These are phyloP conservation scores for Cyphomyrus discorhynchus DNA, from an alignment of 2,113 vertebrate species.

Conservation along the genomic window DNA sequence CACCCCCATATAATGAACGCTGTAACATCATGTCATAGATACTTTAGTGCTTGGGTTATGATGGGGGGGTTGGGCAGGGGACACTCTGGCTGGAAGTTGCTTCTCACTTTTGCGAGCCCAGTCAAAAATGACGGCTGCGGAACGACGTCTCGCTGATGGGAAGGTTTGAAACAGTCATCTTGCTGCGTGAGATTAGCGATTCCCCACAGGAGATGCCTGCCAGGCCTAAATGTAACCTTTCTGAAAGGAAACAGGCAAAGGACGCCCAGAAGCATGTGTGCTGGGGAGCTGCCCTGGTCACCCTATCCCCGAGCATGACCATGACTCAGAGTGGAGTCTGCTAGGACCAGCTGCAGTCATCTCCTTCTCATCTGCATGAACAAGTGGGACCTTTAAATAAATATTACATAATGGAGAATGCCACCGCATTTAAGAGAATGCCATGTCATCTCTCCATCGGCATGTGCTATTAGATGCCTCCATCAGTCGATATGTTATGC, in stretches of 20 bases:
- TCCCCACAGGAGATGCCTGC: background rate
- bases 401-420: constrained; percentile 41
- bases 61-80: background rate
- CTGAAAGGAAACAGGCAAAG: background rate
- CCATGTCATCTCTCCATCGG: constrained; percentile 39
- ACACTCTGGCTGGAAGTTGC: background rate
- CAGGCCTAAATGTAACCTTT: background rate
- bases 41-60: background rate
- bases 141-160: background rate
- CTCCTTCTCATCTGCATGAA: constrained; percentile 52
- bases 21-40: background rate
- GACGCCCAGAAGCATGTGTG: background rate
- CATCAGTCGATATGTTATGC: constrained; percentile 17
- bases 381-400: constrained; percentile 49
- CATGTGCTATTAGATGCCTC: constrained; percentile 23
- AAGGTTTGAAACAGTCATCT: background rate
- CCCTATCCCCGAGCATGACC: background rate
- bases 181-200: background rate
- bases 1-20: background rate
- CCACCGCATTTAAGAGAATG: constrained; percentile 33
- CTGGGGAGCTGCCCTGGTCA: background rate
- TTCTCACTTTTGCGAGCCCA: background rate
- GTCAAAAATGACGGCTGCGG: background rate
- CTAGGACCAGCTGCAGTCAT: constrained; percentile 29
- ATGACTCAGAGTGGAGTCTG: constrained; percentile 20